Evolutionary conservation across 2,888 invertebrate genomes (phyloP), one percentile per base, ranked within the genome.

Genomic region (Hemicrepidius hirtus): DNA sequence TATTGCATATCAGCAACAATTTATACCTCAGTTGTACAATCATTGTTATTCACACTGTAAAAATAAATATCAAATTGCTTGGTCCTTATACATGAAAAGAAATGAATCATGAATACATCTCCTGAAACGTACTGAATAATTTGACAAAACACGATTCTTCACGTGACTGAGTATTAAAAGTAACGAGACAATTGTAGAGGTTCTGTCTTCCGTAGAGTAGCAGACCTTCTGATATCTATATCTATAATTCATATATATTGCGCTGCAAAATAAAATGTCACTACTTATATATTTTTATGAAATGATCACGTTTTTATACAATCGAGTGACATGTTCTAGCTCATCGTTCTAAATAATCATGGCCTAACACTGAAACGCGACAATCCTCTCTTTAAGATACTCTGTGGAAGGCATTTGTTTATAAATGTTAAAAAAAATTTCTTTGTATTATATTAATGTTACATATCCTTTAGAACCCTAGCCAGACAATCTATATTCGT

Each of bases 331-430:
- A 78, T 81, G 82, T 80, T 77, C 78, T 82, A 83, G 82, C 81
- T 83, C 81, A 81, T 84, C 82, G 81, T 84, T 83, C 80, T 83
- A 83, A 83, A 83, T 79, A 82, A 84, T 83, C 83, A 86, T 85
- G 86, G 86, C 86, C 86, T 86, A 86, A 86, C 85, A 84, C 84
- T 85, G 84, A 85, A 82, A 85, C 82, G 84, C 83, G 86, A 86
- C 86, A 86, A 86, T 86, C 86, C 83, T 83, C 81, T 81, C 80
- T 81, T 79, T 80, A 77, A 72, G 76, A 76, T 55, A 62, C 37
- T 68, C 65, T 53, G 60, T 70, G 70, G 66, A 70, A 74, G 72
- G 55, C 73, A 62, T 73, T 72, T 73, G 72, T 75, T 74, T 76
- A 71, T 76, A 73, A 62, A 73, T 82, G 82, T 83, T 74, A 75